Evolutionary conservation across 2,113 vertebrate genomes (phyloP).

Genomic region (Athene cunicularia): DNA sequence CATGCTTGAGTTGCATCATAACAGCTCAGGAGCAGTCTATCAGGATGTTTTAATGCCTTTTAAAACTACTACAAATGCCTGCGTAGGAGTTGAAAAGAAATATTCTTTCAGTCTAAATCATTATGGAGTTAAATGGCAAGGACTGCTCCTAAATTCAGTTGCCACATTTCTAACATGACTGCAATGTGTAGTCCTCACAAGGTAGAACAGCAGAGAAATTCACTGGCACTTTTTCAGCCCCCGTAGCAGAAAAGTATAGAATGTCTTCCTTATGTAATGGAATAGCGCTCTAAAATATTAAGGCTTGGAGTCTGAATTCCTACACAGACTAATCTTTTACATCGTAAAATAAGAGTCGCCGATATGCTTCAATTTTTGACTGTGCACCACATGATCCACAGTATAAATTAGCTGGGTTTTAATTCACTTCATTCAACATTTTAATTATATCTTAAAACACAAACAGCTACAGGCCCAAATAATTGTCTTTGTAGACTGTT

Average conservation of each 20-base stretch:
- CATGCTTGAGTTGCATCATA: background rate
- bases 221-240: background rate
- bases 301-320: background rate
- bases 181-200: background rate
- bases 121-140: background rate
- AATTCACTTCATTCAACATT: background rate
- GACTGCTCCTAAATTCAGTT: background rate
- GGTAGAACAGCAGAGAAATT: background rate
- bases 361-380: background rate
- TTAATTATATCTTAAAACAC: background rate
- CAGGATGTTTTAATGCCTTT: background rate
- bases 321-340: background rate
- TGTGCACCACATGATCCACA: background rate
- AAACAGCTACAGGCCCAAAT: background rate
- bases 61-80: background rate
- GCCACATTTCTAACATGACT: background rate
- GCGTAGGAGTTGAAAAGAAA: background rate
- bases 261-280: background rate
- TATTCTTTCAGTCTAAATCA: background rate
- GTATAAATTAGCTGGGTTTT: background rate
- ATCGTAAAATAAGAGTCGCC: background rate
- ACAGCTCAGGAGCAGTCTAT: background rate
- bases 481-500: accelerated
- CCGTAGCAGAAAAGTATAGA: background rate
- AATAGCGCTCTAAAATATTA: background rate